Conservation (phyloP, 2,797 vertebrate genomes). For the Xyrichtys novacula region DNA sequence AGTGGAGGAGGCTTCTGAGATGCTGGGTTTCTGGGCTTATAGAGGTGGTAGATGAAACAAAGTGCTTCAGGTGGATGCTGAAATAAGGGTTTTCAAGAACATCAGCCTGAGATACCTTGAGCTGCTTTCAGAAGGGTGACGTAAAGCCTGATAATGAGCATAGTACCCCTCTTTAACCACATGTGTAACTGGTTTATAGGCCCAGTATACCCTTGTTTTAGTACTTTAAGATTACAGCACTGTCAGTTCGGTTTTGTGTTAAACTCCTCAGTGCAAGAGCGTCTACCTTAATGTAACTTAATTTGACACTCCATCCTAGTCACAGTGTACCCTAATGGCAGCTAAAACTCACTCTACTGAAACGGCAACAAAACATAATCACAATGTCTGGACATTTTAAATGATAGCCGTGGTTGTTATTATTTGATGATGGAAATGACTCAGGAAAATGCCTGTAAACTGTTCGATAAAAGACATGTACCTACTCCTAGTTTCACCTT, state of each 20-base stretch:
- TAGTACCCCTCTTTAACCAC: too few species aligned
- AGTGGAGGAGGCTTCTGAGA: too few species aligned
- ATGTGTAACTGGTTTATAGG: background rate
- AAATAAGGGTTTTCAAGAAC: too few species aligned
- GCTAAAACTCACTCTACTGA: conserved; percentile 4
- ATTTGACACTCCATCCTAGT: background rate
- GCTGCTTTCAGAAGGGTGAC: too few species aligned
- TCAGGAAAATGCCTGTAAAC: too few species aligned
- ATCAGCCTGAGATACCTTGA: too few species aligned
- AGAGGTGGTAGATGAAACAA: too few species aligned
- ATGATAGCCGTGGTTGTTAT: background rate
- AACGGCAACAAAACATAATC: conserved; percentile 3
- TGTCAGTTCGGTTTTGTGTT: conserved; percentile 4
- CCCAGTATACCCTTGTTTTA: background rate
- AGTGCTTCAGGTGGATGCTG: too few species aligned
- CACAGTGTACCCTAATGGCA: background rate
- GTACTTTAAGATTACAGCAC: conserved; percentile 4
- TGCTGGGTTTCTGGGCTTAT: too few species aligned
- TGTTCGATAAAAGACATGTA: too few species aligned
- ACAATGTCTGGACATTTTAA: background rate
- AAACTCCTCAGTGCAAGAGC: background rate
- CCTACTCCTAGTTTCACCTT: too few species aligned
- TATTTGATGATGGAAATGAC: background rate
- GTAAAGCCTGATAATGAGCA: too few species aligned
- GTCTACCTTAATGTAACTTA: background rate